A percentile compares a stretch with the other conserved stretches of the same genome.
phyloP scores from a whole-genome alignment of 2,888 invertebrate genomes.

The Pristionchus maxplancki region DNA sequence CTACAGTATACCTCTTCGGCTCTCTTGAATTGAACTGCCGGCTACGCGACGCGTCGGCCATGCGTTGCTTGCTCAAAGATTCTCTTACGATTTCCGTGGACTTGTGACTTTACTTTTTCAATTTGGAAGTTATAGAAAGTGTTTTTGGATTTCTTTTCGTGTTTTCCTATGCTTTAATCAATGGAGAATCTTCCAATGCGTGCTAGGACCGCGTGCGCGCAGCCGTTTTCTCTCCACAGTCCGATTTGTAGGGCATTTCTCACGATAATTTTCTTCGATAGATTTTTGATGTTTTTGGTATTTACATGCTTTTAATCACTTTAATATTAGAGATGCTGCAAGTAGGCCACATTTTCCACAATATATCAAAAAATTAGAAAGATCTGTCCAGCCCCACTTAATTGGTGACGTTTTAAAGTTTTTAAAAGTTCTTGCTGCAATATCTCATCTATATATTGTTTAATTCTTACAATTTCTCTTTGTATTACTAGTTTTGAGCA shows the following conservation, averaged over 20 bases:
- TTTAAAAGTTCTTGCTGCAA: neutral
- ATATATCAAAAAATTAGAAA: constrained; percentile 13
- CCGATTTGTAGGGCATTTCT: neutral
- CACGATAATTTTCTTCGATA: neutral
- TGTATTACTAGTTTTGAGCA: neutral
- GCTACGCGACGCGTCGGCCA: constrained; percentile 2
- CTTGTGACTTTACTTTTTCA: neutral
- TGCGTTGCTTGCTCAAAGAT: constrained; percentile 10
- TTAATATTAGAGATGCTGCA: neutral
- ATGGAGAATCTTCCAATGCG: neutral
- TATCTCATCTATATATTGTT: neutral
- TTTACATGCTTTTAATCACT: neutral
- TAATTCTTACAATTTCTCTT: neutral
- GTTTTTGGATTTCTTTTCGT: constrained; percentile 42
- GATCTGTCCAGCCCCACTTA: neutral
- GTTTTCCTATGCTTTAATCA: neutral
- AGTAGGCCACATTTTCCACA: neutral
- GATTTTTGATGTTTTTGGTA: neutral
- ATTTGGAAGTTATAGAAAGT: neutral
- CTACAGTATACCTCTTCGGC: constrained; percentile 13
- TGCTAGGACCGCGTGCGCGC: no score
- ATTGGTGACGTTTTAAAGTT: neutral
- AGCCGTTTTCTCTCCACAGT: neutral
- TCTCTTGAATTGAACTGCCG: constrained; percentile 7
- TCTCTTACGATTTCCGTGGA: constrained; percentile 6